Evolutionary conservation across 1,140 invertebrate genomes (phyloP), one percentile per base, ranked within the genome.

Genomic region (Aphelinus atriplicis): DNA sequence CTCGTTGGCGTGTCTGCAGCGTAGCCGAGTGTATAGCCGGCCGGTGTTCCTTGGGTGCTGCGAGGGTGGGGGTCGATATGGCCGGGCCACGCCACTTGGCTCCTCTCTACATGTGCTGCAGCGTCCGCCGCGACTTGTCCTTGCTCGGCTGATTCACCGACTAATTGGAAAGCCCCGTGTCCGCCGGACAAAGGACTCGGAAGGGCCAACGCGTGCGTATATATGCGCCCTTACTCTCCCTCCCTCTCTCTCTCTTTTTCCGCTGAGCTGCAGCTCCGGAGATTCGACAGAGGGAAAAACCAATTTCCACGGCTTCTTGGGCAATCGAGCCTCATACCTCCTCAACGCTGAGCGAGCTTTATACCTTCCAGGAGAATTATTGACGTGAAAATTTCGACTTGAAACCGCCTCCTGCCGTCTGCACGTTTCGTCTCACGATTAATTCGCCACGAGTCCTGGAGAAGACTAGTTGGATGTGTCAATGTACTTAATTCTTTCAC

Each of bases 131-230:
- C 43, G 70, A 64, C 61, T 71, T 53, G 58, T 57, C 43, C 51
- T 48, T 68, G 75, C 65, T 58, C 73, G 26, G 48, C 56, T 69
- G 58, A 72, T 75, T 78, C 75, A 72, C 62, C 60, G 51, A 75
- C 69, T 78, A 78, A 78, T 78, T 78, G 73, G 70, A 72, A 75
- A 75, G 73, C 57, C 71, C 68, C 55, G 45, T 71, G 71, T 66
- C 64, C 61, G 48, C 53, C 60, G 70, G 66, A 70, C 65, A 73
- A 70, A 69, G 66, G 64, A 55, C 65, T 61, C 7, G 57, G 10
- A 26, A 26, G 26, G 26, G 6, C n/a, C 53, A 48, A 45, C 56
- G 50, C 63, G 43, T n/a, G 64, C 47, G 67, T 58, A 56, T 57
- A 73, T 46, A 48, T 26, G 26, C 26, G 26, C 26, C 26, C 26